Percentiles rank a stretch among this genome's conserved stretches.
Conservation (phyloP, 1,140 invertebrate species). For the Trissolcus basalis region DNA sequence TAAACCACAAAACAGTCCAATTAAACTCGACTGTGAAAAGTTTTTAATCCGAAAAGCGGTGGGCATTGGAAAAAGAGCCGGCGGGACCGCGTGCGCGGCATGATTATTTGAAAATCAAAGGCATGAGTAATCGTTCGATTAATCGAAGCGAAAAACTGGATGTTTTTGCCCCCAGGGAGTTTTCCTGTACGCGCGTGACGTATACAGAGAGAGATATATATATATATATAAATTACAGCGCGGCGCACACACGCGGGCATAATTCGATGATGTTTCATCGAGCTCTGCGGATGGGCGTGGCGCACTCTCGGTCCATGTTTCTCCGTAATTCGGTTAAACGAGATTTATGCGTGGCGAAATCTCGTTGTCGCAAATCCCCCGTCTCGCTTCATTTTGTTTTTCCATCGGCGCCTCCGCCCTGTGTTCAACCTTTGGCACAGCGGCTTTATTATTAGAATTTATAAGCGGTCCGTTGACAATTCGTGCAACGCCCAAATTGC, state of each 20-base stretch:
- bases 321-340: slow-evolving; percentile 65
- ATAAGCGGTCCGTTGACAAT: slow-evolving; percentile 63
- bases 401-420: slow-evolving; percentile 29
- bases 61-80: background rate
- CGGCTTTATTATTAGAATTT: slow-evolving; percentile 64
- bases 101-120: slow-evolving; percentile 39
- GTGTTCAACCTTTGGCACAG: slow-evolving; percentile 32
- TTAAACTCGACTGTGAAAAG: background rate
- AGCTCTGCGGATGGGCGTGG: slow-evolving; percentile 62
- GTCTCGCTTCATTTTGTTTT: slow-evolving; percentile 60
- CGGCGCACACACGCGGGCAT: slow-evolving; percentile 29
- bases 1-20: slow-evolving; percentile 1
- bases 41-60: background rate
- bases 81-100: no score
- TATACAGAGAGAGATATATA: no score
- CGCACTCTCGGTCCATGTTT: slow-evolving; percentile 60
- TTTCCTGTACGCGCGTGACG: no score
- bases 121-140: slow-evolving; percentile 43
- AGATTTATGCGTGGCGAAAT: slow-evolving; percentile 64
- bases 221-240: slow-evolving; percentile 50
- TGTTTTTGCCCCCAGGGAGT: slow-evolving; percentile 17
- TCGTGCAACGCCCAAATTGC: slow-evolving; percentile 65
- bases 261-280: slow-evolving; percentile 60
- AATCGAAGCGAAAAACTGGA: slow-evolving; percentile 39
- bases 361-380: slow-evolving; percentile 53